Base-by-base conservation (phyloP, 1,140 invertebrate genomes). In the Trichonephila clavata region DNA sequence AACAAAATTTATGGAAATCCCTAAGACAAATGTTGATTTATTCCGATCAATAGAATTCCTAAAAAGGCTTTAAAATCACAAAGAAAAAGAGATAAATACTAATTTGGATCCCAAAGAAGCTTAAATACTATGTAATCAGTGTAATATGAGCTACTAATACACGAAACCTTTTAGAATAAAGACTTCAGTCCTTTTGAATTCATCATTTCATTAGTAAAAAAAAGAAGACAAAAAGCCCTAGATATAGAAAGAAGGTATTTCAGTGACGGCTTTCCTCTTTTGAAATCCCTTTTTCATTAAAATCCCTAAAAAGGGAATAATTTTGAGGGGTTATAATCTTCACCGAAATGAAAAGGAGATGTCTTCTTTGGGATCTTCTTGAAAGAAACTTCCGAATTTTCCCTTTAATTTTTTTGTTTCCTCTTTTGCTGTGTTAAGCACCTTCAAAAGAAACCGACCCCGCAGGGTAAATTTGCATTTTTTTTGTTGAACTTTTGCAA, bases 301-400 rank as follows among this genome's bases (percentile, higher is more conserved):
- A 83, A 83, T 77, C 81, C 43, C 50, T 21, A 83, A 83, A 83
- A 57, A 83, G 81, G 50, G 81, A 59, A 83, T 83, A 83, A 83
- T 83, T 83, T 83, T 59, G 50, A 83, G 81, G 81, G 81, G 81
- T 59, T 59, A 83, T 83, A 83, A 83, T 83, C 81, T 83, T 83
- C 21, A n/a, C 81, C 21, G 39, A n/a, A 50, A 50, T 83, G 81
- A 83, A 83, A n/a, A 59, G 81, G 21, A 83, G 27, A 83, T 59
- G 81, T 24, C 81, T 83, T 24, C 71, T 77, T 57, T 27, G 20
- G 13, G 21, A 50, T 83, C 50, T 59, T 83, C 43, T 27, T 57
- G 81, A 83, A 59, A 57, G 81, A 83, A 57, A 83, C 20, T 57
- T 83, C n/a, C 16, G 61, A 18, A 63, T 63, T 63, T 24, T 20